A percentile compares a stretch with the other conserved stretches of the same genome.
phyloP scores from a whole-genome alignment of 1,140 invertebrate species.

The Drosophila parabipectinata region DNA sequence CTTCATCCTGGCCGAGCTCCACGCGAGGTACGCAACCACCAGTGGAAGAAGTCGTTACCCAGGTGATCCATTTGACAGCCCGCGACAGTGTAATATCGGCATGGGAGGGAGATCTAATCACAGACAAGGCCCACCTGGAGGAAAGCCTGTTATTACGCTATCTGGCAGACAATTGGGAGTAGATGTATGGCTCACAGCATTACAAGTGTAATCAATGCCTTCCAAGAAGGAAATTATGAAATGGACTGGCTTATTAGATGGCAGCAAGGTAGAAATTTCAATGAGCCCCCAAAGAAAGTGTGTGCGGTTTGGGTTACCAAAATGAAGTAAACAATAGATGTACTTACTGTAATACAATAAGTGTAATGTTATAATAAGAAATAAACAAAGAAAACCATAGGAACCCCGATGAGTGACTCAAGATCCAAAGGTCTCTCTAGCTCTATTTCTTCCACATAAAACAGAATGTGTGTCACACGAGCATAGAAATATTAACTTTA shows the following conservation, averaged over 20 bases:
- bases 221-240: not conserved
- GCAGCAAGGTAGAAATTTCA: not conserved
- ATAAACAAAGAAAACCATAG: not conserved
- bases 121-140: not conserved
- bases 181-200: not conserved
- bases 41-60: not conserved
- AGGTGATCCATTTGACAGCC: conserved; percentile 2
- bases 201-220: conserved; percentile 1
- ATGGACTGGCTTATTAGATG: not conserved
- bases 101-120: not conserved
- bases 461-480: too few species aligned
- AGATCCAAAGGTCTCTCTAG: not conserved
- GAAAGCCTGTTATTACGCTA: conserved; percentile 2
- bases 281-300: not conserved
- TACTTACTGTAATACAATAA: too few species aligned
- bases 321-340: not conserved
- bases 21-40: not conserved
- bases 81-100: not conserved
- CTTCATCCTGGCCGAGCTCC: not conserved
- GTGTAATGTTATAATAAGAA: too few species aligned
- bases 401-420: not conserved
- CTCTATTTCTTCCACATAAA: too few species aligned
- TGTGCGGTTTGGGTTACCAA: not conserved
- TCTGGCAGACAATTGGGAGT: not conserved
- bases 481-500: not conserved